Conservation (phyloP, 2,888 invertebrate species). For the Andrena bucephala region DNA sequence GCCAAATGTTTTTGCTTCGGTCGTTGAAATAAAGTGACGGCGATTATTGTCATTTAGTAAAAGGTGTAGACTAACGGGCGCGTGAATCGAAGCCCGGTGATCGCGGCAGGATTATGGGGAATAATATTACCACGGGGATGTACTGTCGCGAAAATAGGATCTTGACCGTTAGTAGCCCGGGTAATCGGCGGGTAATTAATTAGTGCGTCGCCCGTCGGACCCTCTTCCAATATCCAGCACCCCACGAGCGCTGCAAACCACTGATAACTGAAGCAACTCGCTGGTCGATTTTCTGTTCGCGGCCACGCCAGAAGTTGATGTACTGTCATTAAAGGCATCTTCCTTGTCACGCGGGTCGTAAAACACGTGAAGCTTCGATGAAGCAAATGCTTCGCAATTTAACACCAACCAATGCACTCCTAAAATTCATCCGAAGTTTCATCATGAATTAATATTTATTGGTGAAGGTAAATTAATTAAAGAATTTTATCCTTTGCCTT, state of each 20-base stretch:
- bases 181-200: constrained; percentile 73
- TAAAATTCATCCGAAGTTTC: too few relatives aligned
- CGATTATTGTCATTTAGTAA: too few relatives aligned
- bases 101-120: constrained; percentile 33
- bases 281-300: constrained; percentile 47
- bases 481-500: too few relatives aligned
- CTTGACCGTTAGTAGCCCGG: constrained; percentile 56
- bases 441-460: too few relatives aligned
- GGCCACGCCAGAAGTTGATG: constrained; percentile 27
- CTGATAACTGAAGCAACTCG: constrained; percentile 72
- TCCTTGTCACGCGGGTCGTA: too few relatives aligned
- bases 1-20: too few relatives aligned
- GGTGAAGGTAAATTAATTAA: too few relatives aligned
- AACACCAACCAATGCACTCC: too few relatives aligned
- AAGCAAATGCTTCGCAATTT: background rate
- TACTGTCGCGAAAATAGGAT: constrained; percentile 66
- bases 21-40: too few relatives aligned
- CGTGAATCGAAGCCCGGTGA: constrained; percentile 28
- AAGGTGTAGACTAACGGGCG: background rate
- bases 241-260: constrained; percentile 62
- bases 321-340: constrained; percentile 30
- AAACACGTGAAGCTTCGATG: background rate
- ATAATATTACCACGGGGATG: constrained; percentile 55
- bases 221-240: constrained; percentile 67
- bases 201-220: constrained; percentile 68